Evolutionary conservation across 2,797 vertebrate genomes (phyloP), one percentile per base, ranked within the genome.

Genomic region (Brachymystax lenok): DNA sequence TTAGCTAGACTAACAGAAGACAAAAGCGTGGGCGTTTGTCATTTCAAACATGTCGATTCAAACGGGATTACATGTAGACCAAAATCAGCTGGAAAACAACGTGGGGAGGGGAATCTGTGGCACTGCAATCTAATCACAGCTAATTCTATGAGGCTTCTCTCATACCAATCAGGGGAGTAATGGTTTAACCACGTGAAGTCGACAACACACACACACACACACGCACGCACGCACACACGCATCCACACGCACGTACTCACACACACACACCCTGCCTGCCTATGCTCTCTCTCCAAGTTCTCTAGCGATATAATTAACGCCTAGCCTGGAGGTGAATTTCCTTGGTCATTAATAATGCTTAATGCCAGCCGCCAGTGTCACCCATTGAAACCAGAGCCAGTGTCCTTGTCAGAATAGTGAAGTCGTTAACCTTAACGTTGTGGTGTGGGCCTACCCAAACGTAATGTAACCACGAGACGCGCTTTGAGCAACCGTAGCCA

Each of bases 341-440:
- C 90, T 85, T 83, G 87, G 88, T 93, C 92, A 94, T 94, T 94
- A 94, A 94, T 94, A 95, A 91, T 86, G 89, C 89, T 92, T 93
- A 92, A 91, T 90, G 89, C 91, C 90, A 90, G 40, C 40, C 40
- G 40, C 10, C 40, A 46, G 40, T 46, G 40, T 46, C 40, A 46
- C 40, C 92, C 90, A 91, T 83, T 85, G 86, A 85, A 92, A 90
- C 88, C 82, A 85, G 86, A 90, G 87, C 88, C 83, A 84, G 77
- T 91, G 90, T 92, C 90, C 92, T 93, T 92, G 88, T 89, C 85
- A 79, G 74, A 59, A 84, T 84, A 79, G 79, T 75, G 74, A 85
- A 89, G 88, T 88, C 85, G 88, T 91, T 90, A 85, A 87, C 89
- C 84, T 87, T 80, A 82, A 80, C 81, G 81, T 89, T 81, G n/a